Base-by-base conservation (phyloP, 2,113 vertebrate genomes). In the Atrichornis clamosus region DNA sequence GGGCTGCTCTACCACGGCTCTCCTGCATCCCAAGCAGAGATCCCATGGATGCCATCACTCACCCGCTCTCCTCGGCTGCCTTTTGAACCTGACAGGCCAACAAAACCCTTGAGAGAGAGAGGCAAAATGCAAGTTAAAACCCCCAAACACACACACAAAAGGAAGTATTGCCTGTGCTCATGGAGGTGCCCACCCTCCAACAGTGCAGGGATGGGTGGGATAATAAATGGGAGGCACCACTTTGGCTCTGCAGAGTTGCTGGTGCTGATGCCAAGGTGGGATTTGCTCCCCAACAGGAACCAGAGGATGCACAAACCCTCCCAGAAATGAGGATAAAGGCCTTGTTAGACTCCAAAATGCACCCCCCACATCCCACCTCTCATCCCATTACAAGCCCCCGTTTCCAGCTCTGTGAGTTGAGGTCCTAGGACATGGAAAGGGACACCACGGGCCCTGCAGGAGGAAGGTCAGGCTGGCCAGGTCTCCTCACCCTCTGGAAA, bases 21-120 rank as follows among this genome's bases (percentile, higher is more conserved):
- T 53, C 28, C 59, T 7, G 37, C 58, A 13, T 12, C 52, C 73
- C 15, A 13, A 79, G 75, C 46, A 53, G 42, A 35, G 28, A 7
- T 14, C 39, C 14, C 35, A 15, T 1, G 7, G 80, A 19, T 58
- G 14, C 21, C 53, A 23, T 7, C 70, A 97, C 98, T 94, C 96
- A 99, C 99, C 89, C 4, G 62, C 35, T 95, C 76, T 56, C 99
- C 99, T 21, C 67, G 89, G 81, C 97, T 84, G 27, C 99, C 98
- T 72, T 93, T 95, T 5, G 96, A 82, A 50, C 99, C 99, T 21
- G 79, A 97, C 60, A 77, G 79, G 52, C 99, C 99, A 37, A 94
- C 81, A 32, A 95, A 28, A 13, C 99, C 99, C 99, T 99, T 78
- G 46, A 90, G 81, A 39, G 79, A 69, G 42, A 94, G 32, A 92